Evolutionary conservation across 2,888 invertebrate species (phyloP), one percentile per base, ranked within the genome.

Genomic region (Timema cristinae): DNA sequence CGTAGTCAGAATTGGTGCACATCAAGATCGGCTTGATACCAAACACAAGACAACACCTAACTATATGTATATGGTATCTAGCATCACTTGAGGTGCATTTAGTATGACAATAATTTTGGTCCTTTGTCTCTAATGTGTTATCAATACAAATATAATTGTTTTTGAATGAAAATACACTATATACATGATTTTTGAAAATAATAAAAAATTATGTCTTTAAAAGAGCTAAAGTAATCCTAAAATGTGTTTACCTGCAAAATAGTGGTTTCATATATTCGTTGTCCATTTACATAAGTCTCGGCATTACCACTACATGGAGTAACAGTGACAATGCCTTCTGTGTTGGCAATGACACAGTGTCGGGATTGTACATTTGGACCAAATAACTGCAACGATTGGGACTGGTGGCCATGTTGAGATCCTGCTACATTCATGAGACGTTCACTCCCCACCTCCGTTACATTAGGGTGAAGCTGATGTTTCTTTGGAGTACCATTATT

Each of bases 261-360:
- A 69, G 97, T 96, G 50, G 97, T 94, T 82, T 97, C 97, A 80
- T 91, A 90, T 79, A 97, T 93, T 77, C 95, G 89, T 80, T 95
- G 93, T 67, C 94, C 94, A 83, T 98, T 97, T 76, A 98, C 94
- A 82, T 94, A 96, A 50, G 96, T 95, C 80, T 96, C 92, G 11
- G 98, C 96, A 82, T 97, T 96, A 49, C 94, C 87, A 80, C 94
- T 94, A 79, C 95, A 90, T 9, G 98, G 98, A 50, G 98, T 98
- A 63, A 98, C 90, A 5, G 93, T 92, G 77, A 96, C 97, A 73
- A 97, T 93, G 69, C 96, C 95, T 76, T 94, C 93, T 72, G 94
- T 90, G 80, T 90, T 90, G 70, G 97, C 94, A 77, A 98, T 92
- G 78, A 97, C 94, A 84, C 98, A 98, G 83, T 98, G 98, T 71